Base-by-base conservation (phyloP, 2,113 vertebrate species). In the Pollachius pollachius region DNA sequence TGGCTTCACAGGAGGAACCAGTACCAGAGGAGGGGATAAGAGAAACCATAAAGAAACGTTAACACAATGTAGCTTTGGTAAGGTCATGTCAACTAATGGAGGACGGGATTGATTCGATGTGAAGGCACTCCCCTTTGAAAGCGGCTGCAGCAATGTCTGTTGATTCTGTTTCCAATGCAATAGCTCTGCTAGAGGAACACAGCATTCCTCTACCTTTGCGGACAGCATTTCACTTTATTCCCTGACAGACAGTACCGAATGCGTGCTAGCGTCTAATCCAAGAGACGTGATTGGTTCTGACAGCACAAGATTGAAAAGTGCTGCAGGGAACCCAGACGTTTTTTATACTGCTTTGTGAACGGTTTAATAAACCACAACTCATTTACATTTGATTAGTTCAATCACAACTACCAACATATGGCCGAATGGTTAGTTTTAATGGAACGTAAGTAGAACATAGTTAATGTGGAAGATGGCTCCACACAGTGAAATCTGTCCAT, bases 1-100 rank as follows among this genome's bases (percentile, higher is more conserved):
- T 91, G 89, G 88, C 86, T 89, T 91, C 81, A 86, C 74, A 80
- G 84, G 89, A 85, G 84, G 88, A 91, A 90, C 84, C 81, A 89
- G 83, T 89, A 85, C 88, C 89, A 91, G 89, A 91, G 67, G 70
- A 9, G 71, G 72, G 85, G 88, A 87, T 86, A 78, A 81, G 74
- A 81, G 79, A 80, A 84, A 80, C 72, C 84, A 86, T 86, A 80
- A 87, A 86, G 80, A 80, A 87, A 86, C 63, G 78, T 86, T 86
- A 85, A 85, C 76, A 68, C 81, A 83, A 84, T 86, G 85, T 83
- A 85, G 85, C 87, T 81, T 84, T 82, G 81, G 70, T 80, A 81
- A 78, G 78, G 84, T 82, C 83, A 78, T 83, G 65, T 87, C 83
- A 86, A 88, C 85, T 85, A 86, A 85, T 85, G 87, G 84, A 84